Evolutionary conservation across 92 coral and sea anemone genomes (phyloP).

Genomic region (Paragorgia papillata): DNA sequence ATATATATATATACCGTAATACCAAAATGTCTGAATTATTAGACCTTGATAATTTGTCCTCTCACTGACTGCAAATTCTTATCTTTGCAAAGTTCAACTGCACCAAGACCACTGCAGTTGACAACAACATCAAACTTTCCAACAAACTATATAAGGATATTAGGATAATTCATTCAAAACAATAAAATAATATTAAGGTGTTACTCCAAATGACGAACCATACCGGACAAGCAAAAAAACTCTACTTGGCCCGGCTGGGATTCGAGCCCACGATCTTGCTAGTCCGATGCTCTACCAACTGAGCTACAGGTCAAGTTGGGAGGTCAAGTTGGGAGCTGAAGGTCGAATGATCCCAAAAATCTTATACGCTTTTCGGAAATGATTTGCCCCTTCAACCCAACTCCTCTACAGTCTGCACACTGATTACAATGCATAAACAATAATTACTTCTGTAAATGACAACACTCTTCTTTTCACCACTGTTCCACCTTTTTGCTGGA

Average conservation of each 20-base stretch:
- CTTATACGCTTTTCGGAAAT: no score
- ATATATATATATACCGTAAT: no score
- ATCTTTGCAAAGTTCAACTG: constrained; percentile 72
- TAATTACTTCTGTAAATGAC: constrained; percentile 73
- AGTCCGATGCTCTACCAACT: no score
- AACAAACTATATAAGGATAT: constrained; percentile 62
- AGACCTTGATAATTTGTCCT: constrained; percentile 90
- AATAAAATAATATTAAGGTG: not conserved
- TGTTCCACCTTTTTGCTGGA: constrained; percentile 72
- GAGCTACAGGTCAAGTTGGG: no score
- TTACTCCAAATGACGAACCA: no score
- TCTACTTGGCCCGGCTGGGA: no score
- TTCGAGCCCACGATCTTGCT: no score
- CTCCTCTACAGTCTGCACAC: not conserved
- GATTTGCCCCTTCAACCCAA: no score
- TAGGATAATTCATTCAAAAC: not conserved
- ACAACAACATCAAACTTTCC: constrained; percentile 87
- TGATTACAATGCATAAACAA: not conserved
- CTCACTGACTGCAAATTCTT: constrained; percentile 65
- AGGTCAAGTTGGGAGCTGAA: no score
- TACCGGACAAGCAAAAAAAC: no score
- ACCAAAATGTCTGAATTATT: no score
- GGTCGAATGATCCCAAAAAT: no score
- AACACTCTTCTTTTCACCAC: constrained; percentile 61
- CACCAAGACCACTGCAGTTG: constrained; percentile 82